These are phyloP conservation scores for Sarcophaga caerulescens DNA, from an alignment of 2,888 invertebrate genomes.

Conservation along the genomic window DNA sequence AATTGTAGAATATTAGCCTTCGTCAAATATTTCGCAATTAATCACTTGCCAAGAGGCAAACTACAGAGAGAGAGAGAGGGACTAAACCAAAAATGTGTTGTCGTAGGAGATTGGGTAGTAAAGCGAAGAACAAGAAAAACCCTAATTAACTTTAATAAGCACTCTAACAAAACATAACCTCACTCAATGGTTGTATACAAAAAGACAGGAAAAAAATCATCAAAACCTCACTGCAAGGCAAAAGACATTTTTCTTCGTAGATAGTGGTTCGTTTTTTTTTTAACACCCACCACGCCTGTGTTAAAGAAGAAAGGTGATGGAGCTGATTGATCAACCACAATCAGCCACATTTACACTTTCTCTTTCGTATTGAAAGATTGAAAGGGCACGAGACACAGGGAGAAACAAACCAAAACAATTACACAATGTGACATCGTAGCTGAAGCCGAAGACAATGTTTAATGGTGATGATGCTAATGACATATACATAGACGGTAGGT, in stretches of 20 bases:
- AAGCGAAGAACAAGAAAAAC: slow-evolving; percentile 48
- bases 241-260: slow-evolving; percentile 31
- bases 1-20: slow-evolving; percentile 60
- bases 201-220: background rate
- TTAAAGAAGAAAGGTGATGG: slow-evolving; percentile 37
- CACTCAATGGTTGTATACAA: slow-evolving; percentile 48
- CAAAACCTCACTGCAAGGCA: background rate
- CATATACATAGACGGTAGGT: slow-evolving; percentile 17
- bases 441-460: slow-evolving; percentile 50
- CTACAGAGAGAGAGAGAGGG: slow-evolving; percentile 6
- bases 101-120: background rate
- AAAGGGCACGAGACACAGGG: background rate
- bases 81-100: no score
- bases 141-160: slow-evolving; percentile 70
- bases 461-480: slow-evolving; percentile 8
- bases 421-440: slow-evolving; percentile 54
- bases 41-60: slow-evolving; percentile 65
- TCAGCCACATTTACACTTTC: slow-evolving; percentile 61
- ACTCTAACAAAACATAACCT: slow-evolving; percentile 55
- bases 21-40: slow-evolving; percentile 64
- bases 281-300: no score
- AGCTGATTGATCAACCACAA: slow-evolving; percentile 64
- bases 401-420: slow-evolving; percentile 45
- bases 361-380: background rate
- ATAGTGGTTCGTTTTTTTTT: no score